Conservation (phyloP, 1,140 invertebrate genomes). For the Hirudo medicinalis region DNA sequence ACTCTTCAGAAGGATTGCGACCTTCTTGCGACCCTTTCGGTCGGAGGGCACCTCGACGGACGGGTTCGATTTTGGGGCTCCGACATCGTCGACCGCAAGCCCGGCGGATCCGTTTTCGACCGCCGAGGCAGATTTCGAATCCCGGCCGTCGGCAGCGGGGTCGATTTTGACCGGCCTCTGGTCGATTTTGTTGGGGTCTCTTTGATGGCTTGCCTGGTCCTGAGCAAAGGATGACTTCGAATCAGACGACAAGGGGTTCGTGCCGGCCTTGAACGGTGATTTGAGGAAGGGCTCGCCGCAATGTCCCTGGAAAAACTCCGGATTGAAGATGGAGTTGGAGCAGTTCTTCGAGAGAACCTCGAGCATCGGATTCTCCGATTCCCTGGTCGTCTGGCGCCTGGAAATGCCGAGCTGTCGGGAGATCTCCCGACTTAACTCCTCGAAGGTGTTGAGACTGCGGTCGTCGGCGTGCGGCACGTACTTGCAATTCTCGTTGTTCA, state of each 20-base stretch:
- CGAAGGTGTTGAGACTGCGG: too few relatives aligned
- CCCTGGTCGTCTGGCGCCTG: conserved; percentile 18
- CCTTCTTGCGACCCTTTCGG: not conserved
- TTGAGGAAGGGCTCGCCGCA: conserved; percentile 39
- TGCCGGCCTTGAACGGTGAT: not conserved
- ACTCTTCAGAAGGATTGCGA: conserved; percentile 59
- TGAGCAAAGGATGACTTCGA: not conserved
- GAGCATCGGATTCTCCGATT: conserved; percentile 51
- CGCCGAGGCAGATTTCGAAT: not conserved
- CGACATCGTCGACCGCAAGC: too few relatives aligned
- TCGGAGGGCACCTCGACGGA: not conserved
- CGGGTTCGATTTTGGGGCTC: not conserved
- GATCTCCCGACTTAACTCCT: too few relatives aligned
- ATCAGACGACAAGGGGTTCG: not conserved
- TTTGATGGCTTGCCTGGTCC: not conserved
- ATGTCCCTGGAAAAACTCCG: conserved; percentile 63
- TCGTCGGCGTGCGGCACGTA: too few relatives aligned
- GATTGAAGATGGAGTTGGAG: conserved; percentile 65
- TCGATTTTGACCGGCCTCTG: not conserved
- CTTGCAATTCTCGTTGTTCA: too few relatives aligned
- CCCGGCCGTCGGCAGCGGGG: not conserved
- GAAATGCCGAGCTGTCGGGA: too few relatives aligned
- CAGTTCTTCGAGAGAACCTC: conserved; percentile 67
- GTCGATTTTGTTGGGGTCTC: not conserved
- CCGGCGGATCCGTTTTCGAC: not conserved